Evolutionary conservation across 2,797 vertebrate genomes (phyloP).

Genomic region (Sebastolobus altivelis): DNA sequence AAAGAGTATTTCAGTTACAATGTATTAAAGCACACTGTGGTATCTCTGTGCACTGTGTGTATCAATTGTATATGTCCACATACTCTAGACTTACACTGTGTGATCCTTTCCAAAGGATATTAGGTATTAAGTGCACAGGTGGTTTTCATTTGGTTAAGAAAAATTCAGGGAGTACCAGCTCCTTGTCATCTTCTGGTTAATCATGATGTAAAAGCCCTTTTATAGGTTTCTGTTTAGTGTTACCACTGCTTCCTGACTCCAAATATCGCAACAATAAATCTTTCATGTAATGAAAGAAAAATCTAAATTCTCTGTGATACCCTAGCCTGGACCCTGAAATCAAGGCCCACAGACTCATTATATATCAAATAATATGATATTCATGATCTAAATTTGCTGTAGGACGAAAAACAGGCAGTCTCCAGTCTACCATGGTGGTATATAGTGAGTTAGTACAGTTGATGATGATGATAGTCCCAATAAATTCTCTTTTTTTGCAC

Average conservation of each 20-base stretch:
- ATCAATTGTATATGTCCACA: slow-evolving; percentile 10
- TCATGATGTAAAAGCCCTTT: slow-evolving; percentile 71
- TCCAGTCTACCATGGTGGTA: slow-evolving; percentile 13
- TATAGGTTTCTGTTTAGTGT: slow-evolving; percentile 73
- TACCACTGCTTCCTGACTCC: slow-evolving; percentile 49
- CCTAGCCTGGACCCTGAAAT: slow-evolving; percentile 15
- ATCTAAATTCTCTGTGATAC: slow-evolving; percentile 10
- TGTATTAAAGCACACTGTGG: not conserved
- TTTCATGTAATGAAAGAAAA: slow-evolving; percentile 18
- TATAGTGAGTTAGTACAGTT: not conserved
- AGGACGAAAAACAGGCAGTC: not conserved
- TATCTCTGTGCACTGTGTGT: not conserved
- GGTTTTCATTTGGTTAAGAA: slow-evolving; percentile 75
- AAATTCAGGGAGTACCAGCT: slow-evolving; percentile 23
- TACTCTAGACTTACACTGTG: slow-evolving; percentile 29
- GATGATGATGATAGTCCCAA: not conserved
- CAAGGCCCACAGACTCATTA: not conserved
- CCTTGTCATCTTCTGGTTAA: slow-evolving; percentile 72
- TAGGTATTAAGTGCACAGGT: slow-evolving; percentile 67
- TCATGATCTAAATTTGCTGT: slow-evolving; percentile 1
- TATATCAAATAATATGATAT: slow-evolving; percentile 13
- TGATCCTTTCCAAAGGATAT: slow-evolving; percentile 45
- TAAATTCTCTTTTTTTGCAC: slow-evolving; percentile 5
- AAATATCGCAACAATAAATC: slow-evolving; percentile 66
- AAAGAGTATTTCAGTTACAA: not conserved